A percentile compares a stretch with the other conserved stretches of the same genome.
Evolutionary conservation across 2,113 vertebrate species (phyloP).

Genomic region (Pelusios castaneus): DNA sequence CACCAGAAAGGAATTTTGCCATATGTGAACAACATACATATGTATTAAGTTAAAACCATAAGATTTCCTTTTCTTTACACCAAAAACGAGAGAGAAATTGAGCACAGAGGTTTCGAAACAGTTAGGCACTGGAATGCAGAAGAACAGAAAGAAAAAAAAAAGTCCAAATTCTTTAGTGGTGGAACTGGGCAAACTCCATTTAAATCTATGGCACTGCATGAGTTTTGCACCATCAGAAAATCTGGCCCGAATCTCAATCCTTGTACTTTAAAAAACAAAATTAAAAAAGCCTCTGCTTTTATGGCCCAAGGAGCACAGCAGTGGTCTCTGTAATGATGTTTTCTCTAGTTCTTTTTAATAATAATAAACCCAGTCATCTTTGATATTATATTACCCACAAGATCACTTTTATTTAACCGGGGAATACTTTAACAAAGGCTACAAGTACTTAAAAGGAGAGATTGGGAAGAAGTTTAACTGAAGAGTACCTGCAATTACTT

Average conservation of each 20-base stretch:
- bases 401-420: not conserved
- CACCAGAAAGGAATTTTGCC: conserved; percentile 71
- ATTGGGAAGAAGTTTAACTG: not conserved
- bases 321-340: not conserved
- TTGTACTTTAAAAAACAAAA: not conserved
- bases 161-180: not conserved
- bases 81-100: conserved; percentile 15
- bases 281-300: not conserved
- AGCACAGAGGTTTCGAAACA: conserved; percentile 21
- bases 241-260: conserved; percentile 6
- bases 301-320: not conserved
- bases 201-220: not conserved
- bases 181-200: not conserved
- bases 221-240: not conserved
- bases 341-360: not conserved
- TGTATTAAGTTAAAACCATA: conserved; percentile 67
- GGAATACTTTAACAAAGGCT: not conserved
- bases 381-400: not conserved
- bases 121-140: not conserved
- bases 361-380: not conserved
- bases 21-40: conserved; percentile 63
- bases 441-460: not conserved
- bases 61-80: conserved; percentile 78
- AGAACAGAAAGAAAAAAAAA: not conserved
- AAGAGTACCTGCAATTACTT: not conserved